phyloP scores from a whole-genome alignment of 2,888 invertebrate genomes.

The Trachelus stipa region DNA sequence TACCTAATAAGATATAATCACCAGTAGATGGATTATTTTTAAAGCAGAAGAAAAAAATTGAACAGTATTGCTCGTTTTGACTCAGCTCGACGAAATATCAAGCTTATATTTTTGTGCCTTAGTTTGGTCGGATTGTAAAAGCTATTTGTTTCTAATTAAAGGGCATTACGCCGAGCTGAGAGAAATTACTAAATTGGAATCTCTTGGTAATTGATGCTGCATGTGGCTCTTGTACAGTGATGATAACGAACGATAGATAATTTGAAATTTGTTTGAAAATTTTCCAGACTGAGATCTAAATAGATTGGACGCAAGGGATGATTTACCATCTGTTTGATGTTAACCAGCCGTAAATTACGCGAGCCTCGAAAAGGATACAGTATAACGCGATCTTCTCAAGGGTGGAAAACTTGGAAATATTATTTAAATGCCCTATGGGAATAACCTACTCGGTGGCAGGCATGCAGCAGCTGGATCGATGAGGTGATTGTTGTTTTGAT shows the following conservation, averaged over 20 bases:
- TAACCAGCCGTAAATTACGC: neutral
- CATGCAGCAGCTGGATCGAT: slow-evolving; percentile 64
- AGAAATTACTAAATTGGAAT: neutral
- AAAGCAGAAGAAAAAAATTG: neutral
- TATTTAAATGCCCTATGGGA: slow-evolving; percentile 20
- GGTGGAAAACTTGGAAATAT: slow-evolving; percentile 15
- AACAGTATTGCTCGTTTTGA: neutral
- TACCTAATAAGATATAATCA: neutral
- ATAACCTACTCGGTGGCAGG: slow-evolving; percentile 55
- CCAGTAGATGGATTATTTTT: neutral
- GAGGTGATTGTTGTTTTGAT: slow-evolving; percentile 60
- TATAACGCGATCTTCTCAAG: neutral
- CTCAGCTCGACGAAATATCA: neutral
- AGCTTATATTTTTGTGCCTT: neutral
- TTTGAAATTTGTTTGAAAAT: neutral
- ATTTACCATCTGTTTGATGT: neutral
- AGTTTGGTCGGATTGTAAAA: neutral
- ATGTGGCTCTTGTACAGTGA: neutral
- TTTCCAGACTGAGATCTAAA: neutral
- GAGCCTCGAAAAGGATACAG: neutral
- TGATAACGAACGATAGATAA: neutral
- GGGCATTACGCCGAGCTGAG: neutral
- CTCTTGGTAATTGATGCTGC: neutral
- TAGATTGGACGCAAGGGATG: neutral
- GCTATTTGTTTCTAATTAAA: neutral